Evolutionary conservation across 2,888 invertebrate genomes (phyloP).

Genomic region (Amiota minor): DNA sequence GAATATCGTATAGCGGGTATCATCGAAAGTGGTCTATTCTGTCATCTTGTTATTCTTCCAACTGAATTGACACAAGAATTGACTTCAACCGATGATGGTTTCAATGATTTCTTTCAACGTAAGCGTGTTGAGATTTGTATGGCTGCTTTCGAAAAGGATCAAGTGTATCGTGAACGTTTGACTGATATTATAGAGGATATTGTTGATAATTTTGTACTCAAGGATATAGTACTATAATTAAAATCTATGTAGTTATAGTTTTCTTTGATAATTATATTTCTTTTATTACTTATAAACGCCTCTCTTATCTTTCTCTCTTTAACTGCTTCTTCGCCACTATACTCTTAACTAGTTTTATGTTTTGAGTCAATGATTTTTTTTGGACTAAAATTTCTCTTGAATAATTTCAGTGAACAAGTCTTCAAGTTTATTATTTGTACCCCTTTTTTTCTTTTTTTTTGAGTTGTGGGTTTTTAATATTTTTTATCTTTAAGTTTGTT

Average conservation of each 20-base stretch:
- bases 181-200: constrained; percentile 77
- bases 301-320: not conserved
- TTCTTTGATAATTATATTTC: not conserved
- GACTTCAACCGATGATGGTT: constrained; percentile 75
- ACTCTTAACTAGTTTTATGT: constrained; percentile 45
- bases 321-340: not conserved
- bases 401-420: too few relatives aligned
- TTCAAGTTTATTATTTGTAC: too few relatives aligned
- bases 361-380: constrained; percentile 50
- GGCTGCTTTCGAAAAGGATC: constrained; percentile 75
- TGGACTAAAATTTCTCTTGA: not conserved
- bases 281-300: not conserved
- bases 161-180: constrained; percentile 75
- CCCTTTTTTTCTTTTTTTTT: too few relatives aligned
- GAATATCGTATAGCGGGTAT: constrained; percentile 76
- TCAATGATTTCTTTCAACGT: constrained; percentile 75
- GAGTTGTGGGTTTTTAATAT: constrained; percentile 29
- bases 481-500: constrained; percentile 41
- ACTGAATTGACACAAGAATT: constrained; percentile 74
- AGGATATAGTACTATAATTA: constrained; percentile 16
- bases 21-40: constrained; percentile 76
- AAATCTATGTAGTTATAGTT: not conserved
- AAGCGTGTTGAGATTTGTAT: constrained; percentile 76
- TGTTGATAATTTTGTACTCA: constrained; percentile 73
- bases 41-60: constrained; percentile 76